Evolutionary conservation across 2,113 vertebrate genomes (phyloP), one percentile per base, ranked within the genome.

Genomic region (Lycaon pictus): DNA sequence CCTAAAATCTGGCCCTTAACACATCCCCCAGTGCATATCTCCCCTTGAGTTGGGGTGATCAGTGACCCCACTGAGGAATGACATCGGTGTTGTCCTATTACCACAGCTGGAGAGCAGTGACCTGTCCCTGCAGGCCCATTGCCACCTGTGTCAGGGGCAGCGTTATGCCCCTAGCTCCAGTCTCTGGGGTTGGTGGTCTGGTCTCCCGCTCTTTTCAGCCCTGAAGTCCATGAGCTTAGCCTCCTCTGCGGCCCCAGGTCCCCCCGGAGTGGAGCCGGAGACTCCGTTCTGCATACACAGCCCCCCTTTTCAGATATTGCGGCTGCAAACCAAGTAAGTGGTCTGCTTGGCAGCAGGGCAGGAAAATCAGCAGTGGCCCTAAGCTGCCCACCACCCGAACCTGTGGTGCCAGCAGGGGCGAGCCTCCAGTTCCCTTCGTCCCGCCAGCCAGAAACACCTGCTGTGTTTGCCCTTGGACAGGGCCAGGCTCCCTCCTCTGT

Each of bases 271-370:
- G 2, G 81, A 90, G 12, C 1, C 2, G 2, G 22, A 37, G 62
- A 63, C 6, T 20, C 11, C 62, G 63, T 72, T 53, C 0, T 11
- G 1, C 15, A 19, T 32, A 53, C 37, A 13, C 0, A 3, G 11
- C 53, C 82, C 2, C 17, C 56, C 80, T 2, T 53, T 51, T 29
- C 7, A 0, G 72, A 27, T 19, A 3, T 1, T 0, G 10, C 0
- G 0, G 55, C 25, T 1, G 2, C 3, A 1, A 32, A 5, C 43
- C 51, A 0, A 4, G 63, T 8, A 32, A 1, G 19, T 0, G 3
- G 55, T 69, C 32, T 7, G 60, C 19, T 3, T 0, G 13, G 53
- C 22, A 15, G 25, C 2, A 1, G 25, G 2, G 43, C 53, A 35
- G 55, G 43, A 56, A 27, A 43, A 5, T 32, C 19, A 11, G 53